Conservation (phyloP, 2,113 vertebrate species). For the Corapipo altera region DNA sequence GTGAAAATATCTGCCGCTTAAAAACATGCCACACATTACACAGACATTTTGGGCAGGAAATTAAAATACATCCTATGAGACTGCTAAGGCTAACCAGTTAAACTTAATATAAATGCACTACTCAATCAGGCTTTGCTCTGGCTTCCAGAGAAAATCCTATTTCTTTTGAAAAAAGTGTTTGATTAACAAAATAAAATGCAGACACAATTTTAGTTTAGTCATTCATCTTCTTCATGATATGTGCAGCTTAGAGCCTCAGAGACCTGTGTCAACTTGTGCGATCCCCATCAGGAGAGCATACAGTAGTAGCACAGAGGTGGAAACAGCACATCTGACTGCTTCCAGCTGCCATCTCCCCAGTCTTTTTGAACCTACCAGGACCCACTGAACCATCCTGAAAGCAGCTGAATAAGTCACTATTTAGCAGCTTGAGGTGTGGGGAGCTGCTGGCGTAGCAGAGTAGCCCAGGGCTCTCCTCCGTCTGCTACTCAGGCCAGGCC, state of each 20-base stretch:
- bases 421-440: neutral
- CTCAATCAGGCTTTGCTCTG: neutral
- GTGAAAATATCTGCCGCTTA: neutral
- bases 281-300: neutral
- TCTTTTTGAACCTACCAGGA: neutral
- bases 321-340: neutral
- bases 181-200: neutral
- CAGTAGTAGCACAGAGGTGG: neutral
- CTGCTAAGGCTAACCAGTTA: neutral
- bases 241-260: neutral
- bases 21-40: neutral
- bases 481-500: neutral
- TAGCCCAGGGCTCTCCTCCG: neutral
- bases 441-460: neutral
- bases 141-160: neutral
- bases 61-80: neutral
- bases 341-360: neutral
- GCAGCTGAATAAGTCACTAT: neutral
- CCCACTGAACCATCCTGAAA: rapidly evolving
- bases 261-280: neutral
- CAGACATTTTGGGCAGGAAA: neutral
- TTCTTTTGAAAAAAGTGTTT: neutral
- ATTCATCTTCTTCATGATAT: neutral
- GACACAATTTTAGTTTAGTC: neutral
- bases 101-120: neutral